Base-by-base conservation (phyloP, 2,888 invertebrate species). In the Papilio demoleus region DNA sequence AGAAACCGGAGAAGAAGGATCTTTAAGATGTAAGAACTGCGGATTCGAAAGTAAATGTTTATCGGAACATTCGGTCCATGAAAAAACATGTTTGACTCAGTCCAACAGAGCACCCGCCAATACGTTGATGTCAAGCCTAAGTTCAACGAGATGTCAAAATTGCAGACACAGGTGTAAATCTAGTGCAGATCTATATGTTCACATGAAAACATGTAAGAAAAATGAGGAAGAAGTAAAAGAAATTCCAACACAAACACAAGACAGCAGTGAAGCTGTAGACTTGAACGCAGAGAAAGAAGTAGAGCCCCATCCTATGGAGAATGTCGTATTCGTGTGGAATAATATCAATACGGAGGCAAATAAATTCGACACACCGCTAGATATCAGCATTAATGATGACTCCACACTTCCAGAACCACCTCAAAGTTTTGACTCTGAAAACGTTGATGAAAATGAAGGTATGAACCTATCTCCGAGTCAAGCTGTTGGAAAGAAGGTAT, bases 141-240 rank as follows among this genome's bases (percentile, higher is more conserved):
- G 95, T 72, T 96, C 97, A 14, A 96, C 96, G 62, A 94, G 97
- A 70, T 97, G 97, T 83, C 97, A 97, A 85, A 95, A 96, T 82
- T 97, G 97, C 84, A 94, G 97, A 73, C 97, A 97, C 83, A 94
- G 97, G 71, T 97, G 97, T 86, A 97, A 97, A 88, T 96, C 96
- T 31, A 96, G 96, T 76, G 94, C 95, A 4, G 97, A 97, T 87
- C 92, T 97, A 60, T 92, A 95, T 72, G 90, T 94, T 70, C 97
- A 97, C 82, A 90, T 97, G 83, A 94, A 95, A 85, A 94, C 94
- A 42, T 97, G 97, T 81, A 87, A 88, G 8, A 95, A 94, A 36
- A 84, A 86, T 62, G 92, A 84, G 56, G 81, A 78, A 63, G 77
- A 77, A 66, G 89, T 89, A 65, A 75, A 87, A 67, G 82, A 84